phyloP scores from a whole-genome alignment of 2,888 invertebrate genomes.

The Odontocerum albicorne region DNA sequence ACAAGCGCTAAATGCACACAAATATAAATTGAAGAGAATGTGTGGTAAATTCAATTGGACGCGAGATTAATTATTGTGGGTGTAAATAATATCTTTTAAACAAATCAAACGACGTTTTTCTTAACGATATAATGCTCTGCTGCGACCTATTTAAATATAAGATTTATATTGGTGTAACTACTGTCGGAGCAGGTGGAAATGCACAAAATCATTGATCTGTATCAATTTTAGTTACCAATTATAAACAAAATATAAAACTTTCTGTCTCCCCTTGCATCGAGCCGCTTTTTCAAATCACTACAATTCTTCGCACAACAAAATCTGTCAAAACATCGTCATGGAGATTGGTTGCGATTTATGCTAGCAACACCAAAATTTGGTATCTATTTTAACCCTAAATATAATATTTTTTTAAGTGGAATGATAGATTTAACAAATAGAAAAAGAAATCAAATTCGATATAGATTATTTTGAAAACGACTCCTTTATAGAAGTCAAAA shows the following conservation, averaged over 20 bases:
- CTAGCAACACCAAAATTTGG: slow-evolving; percentile 2
- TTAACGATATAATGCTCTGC: slow-evolving; percentile 8
- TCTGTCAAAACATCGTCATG: slow-evolving; percentile 31
- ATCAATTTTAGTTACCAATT: too few relatives aligned
- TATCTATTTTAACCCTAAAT: too few relatives aligned
- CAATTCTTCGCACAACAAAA: slow-evolving; percentile 23
- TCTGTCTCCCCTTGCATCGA: slow-evolving; percentile 2
- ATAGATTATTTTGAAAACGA: too few relatives aligned
- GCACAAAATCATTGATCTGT: neutral
- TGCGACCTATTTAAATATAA: slow-evolving; percentile 18
- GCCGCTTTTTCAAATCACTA: slow-evolving; percentile 21
- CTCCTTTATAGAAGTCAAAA: too few relatives aligned
- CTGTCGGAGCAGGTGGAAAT: neutral
- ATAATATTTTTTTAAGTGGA: too few relatives aligned
- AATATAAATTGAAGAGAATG: slow-evolving; percentile 5
- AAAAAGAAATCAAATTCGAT: too few relatives aligned
- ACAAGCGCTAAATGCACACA: neutral
- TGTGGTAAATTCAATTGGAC: slow-evolving; percentile 17
- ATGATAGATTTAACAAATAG: too few relatives aligned
- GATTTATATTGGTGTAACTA: neutral
- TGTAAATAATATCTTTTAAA: slow-evolving; percentile 19
- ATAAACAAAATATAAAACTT: neutral
- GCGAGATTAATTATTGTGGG: slow-evolving; percentile 18
- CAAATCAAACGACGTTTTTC: slow-evolving; percentile 17
- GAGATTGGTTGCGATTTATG: slow-evolving; percentile 8